Percentiles rank a stretch among this genome's conserved stretches.
Evolutionary conservation across 2,797 vertebrate species (phyloP).

Genomic region (Morus bassanus): DNA sequence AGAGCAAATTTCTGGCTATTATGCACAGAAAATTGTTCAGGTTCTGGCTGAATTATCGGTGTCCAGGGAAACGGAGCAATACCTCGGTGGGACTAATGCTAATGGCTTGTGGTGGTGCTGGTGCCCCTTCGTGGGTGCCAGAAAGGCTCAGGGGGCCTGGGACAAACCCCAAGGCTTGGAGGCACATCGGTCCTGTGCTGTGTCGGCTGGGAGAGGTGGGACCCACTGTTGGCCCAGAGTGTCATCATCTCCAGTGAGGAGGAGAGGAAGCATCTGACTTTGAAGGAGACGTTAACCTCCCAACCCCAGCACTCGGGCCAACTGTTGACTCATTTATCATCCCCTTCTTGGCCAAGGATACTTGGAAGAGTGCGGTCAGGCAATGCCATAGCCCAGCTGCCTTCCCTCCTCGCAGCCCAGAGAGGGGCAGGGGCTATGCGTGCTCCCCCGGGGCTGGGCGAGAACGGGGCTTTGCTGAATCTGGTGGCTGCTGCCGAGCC

Average conservation of each 20-base stretch:
- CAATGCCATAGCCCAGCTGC: not conserved
- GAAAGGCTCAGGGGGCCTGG: not conserved
- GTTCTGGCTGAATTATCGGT: constrained; percentile 10
- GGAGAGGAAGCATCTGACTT: not conserved
- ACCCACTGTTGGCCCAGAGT: not conserved
- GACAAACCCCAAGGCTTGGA: not conserved
- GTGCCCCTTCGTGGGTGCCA: not conserved
- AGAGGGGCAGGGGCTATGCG: accelerated
- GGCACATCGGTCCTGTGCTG: not conserved
- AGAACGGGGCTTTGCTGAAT: not conserved
- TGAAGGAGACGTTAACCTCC: not conserved
- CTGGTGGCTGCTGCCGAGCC: not conserved
- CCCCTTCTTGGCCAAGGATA: not conserved
- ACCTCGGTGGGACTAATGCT: not conserved
- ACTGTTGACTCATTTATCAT: not conserved
- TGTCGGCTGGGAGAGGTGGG: accelerated
- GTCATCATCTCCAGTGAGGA: accelerated
- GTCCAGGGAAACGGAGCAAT: constrained; percentile 25
- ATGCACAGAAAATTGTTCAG: constrained; percentile 8
- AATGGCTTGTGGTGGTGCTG: not conserved
- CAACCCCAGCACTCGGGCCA: not conserved
- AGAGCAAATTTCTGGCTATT: constrained; percentile 38
- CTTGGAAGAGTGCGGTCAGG: not conserved
- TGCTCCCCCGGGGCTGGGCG: accelerated
- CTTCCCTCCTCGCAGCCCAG: accelerated